Conservation (phyloP, 2,797 vertebrate species). For the Enteromius fasciolatus region DNA sequence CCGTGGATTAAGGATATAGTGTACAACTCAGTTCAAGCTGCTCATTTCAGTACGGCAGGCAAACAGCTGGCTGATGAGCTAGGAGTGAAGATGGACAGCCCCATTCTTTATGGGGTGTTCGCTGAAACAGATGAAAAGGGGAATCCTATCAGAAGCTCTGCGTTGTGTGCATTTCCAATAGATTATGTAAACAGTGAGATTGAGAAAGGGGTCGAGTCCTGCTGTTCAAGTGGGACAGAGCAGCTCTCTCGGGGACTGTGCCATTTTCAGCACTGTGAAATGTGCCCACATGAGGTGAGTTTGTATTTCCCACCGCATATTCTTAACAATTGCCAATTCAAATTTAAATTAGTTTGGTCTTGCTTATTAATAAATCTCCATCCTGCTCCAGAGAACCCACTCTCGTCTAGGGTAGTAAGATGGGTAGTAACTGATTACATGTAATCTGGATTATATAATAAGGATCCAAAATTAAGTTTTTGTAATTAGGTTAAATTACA, state of each 20-base stretch:
- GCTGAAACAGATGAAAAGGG: slow-evolving; percentile 74
- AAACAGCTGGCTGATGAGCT: slow-evolving; percentile 83
- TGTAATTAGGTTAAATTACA: too few species aligned
- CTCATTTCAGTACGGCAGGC: slow-evolving; percentile 82
- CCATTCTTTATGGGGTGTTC: slow-evolving; percentile 89
- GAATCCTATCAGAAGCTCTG: slow-evolving; percentile 74
- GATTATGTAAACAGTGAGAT: slow-evolving; percentile 82
- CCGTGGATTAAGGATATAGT: slow-evolving; percentile 70
- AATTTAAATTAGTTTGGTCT: background rate
- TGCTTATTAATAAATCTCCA: background rate
- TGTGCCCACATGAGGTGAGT: slow-evolving; percentile 89
- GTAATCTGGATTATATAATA: background rate
- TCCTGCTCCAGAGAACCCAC: background rate
- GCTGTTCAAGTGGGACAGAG: slow-evolving; percentile 78
- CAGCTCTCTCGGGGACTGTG: slow-evolving; percentile 83
- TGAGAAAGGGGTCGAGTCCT: slow-evolving; percentile 81
- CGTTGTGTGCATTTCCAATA: slow-evolving; percentile 90
- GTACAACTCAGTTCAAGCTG: slow-evolving; percentile 89
- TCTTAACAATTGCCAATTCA: background rate
- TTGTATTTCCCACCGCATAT: background rate
- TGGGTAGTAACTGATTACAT: background rate
- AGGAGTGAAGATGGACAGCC: slow-evolving; percentile 74
- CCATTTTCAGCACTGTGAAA: slow-evolving; percentile 86
- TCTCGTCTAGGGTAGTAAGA: background rate
- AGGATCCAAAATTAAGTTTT: background rate